Conservation (phyloP, 1,140 invertebrate genomes). For the Lysiphlebus fabarum region DNA sequence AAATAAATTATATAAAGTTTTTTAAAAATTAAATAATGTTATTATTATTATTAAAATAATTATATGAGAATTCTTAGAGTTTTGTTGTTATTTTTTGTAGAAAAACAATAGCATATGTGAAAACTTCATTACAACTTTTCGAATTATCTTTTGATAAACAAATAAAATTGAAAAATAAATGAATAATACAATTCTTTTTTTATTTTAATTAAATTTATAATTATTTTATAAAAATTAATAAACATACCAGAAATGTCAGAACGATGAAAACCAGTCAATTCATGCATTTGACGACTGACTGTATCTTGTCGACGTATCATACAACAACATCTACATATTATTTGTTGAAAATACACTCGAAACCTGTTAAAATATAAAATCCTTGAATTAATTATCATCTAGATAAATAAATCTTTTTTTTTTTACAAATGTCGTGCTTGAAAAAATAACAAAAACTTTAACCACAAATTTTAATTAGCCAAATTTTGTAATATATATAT, state of each 20-base stretch:
- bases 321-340: constrained; percentile 54
- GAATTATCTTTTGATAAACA: no score
- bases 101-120: not conserved
- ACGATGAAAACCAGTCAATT: constrained; percentile 29
- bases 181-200: not conserved
- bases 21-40: no score
- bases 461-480: no score
- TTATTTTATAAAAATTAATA: not conserved
- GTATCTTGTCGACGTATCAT: constrained; percentile 25
- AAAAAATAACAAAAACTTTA: no score
- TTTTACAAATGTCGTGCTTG: not conserved
- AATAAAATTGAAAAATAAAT: not conserved
- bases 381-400: not conserved
- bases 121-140: no score
- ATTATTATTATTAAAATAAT: no score
- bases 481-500: no score
- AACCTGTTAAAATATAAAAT: constrained; percentile 45
- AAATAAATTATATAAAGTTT: no score
- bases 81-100: not conserved
- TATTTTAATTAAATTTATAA: not conserved
- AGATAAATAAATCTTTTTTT: not conserved
- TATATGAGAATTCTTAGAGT: no score
- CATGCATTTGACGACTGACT: constrained; percentile 29
- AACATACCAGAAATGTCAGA: constrained; percentile 34
- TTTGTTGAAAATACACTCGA: constrained; percentile 57